These are phyloP conservation scores for Brachyhypopomus occidentalis DNA, from an alignment of 2,113 vertebrate genomes.

Conservation along the genomic window DNA sequence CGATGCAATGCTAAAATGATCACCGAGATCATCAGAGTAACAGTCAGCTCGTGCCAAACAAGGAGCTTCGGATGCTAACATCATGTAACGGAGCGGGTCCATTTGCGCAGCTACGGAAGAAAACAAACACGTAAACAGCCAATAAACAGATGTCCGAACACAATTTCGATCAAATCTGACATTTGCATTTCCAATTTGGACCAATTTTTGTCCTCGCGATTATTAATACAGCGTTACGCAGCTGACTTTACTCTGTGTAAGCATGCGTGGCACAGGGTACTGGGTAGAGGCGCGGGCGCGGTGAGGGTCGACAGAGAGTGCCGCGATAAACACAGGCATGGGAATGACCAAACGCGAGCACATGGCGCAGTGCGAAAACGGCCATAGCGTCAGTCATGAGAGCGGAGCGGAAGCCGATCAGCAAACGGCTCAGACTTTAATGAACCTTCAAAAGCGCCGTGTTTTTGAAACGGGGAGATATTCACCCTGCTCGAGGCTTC, in stretches of 20 bases:
- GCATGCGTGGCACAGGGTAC: no score
- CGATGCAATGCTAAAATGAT: neutral
- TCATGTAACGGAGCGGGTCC: neutral
- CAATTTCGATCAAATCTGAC: neutral
- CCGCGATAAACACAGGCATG: neutral
- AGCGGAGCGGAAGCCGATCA: neutral
- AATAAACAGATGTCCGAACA: neutral
- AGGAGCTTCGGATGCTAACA: neutral
- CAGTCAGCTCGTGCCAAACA: no score
- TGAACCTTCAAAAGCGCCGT: constrained; percentile 43
- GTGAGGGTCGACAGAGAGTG: neutral
- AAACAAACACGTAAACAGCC: neutral
- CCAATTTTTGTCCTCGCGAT: no score
- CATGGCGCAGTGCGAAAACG: neutral
- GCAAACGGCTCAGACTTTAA: constrained; percentile 27
- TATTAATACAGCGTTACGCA: no score
- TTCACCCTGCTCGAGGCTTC: constrained; percentile 64
- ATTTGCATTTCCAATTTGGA: no score
- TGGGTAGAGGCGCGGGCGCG: neutral
- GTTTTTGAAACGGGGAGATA: constrained; percentile 46
- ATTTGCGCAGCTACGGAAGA: neutral
- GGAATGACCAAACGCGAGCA: neutral
- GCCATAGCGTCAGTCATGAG: neutral
- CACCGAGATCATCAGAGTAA: neutral
- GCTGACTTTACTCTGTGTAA: no score